phyloP scores from a whole-genome alignment of 2,888 invertebrate genomes.

The Rotaria macrura region DNA sequence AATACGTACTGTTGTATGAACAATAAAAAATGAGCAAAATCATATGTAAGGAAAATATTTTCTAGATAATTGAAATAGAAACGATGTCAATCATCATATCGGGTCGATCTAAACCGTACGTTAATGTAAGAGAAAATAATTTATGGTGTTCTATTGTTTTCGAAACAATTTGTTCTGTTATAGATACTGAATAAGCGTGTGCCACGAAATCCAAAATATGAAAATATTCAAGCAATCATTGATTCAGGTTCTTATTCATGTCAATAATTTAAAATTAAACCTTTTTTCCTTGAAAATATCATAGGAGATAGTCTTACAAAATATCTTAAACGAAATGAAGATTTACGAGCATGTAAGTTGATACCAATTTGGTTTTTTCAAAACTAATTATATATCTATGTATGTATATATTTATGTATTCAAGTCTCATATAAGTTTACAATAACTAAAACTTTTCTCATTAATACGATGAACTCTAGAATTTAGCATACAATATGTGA shows the following conservation, averaged over 20 bases:
- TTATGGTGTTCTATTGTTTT: not conserved
- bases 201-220: constrained; percentile 45
- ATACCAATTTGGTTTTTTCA: too few species aligned
- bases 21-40: too few species aligned
- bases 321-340: constrained; percentile 47
- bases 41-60: not conserved
- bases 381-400: too few species aligned
- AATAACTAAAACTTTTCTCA: too few species aligned
- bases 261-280: not conserved
- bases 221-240: constrained; percentile 44
- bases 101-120: not conserved
- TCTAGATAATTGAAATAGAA: not conserved
- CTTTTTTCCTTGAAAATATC: constrained; percentile 25
- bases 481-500: too few species aligned
- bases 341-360: constrained; percentile 45
- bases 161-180: not conserved
- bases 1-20: too few species aligned
- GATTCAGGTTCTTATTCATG: constrained; percentile 43
- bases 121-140: not conserved
- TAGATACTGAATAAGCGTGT: constrained; percentile 29
- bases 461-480: too few species aligned
- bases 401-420: too few species aligned
- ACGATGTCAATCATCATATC: not conserved
- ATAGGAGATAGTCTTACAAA: constrained; percentile 46
- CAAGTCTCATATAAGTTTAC: too few species aligned